Evolutionary conservation across 2,797 vertebrate genomes (phyloP).

Genomic region (Huso huso): DNA sequence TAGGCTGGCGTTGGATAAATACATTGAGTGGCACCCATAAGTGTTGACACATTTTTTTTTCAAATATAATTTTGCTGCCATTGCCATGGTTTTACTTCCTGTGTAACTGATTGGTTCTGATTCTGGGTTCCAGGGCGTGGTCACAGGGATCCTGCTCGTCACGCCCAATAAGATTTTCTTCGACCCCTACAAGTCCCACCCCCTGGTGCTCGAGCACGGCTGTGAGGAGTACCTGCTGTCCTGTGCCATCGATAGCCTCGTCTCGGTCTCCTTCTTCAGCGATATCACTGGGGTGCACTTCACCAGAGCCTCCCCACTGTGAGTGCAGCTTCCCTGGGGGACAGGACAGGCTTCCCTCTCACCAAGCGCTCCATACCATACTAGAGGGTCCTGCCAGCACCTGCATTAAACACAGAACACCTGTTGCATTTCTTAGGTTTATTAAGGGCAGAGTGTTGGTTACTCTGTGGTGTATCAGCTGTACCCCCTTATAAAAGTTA

Average conservation of each 20-base stretch:
- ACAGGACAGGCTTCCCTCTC: not conserved
- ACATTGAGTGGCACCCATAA: no score
- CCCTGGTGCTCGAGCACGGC: slow-evolving; percentile 64
- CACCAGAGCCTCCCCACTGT: slow-evolving; percentile 43
- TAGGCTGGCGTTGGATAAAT: no score
- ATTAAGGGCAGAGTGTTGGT: no score
- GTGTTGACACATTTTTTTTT: no score
- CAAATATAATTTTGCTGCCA: no score
- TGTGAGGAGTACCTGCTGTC: slow-evolving; percentile 70
- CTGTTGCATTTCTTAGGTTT: no score
- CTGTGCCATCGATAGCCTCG: slow-evolving; percentile 51
- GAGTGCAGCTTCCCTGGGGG: not conserved
- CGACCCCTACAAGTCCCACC: slow-evolving; percentile 66
- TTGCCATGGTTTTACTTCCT: no score
- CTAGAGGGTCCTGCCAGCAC: no score
- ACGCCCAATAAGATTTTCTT: slow-evolving; percentile 69
- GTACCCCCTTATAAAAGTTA: no score
- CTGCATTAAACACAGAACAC: no score
- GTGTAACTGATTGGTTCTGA: not conserved
- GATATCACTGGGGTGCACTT: slow-evolving; percentile 64
- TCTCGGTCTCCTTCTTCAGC: slow-evolving; percentile 57
- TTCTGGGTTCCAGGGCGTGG: slow-evolving; percentile 51
- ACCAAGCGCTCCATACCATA: no score
- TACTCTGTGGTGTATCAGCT: no score
- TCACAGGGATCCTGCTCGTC: slow-evolving; percentile 64